These are phyloP conservation scores for Teinopalpus imperialis DNA, from an alignment of 2,888 invertebrate genomes.

Conservation along the genomic window DNA sequence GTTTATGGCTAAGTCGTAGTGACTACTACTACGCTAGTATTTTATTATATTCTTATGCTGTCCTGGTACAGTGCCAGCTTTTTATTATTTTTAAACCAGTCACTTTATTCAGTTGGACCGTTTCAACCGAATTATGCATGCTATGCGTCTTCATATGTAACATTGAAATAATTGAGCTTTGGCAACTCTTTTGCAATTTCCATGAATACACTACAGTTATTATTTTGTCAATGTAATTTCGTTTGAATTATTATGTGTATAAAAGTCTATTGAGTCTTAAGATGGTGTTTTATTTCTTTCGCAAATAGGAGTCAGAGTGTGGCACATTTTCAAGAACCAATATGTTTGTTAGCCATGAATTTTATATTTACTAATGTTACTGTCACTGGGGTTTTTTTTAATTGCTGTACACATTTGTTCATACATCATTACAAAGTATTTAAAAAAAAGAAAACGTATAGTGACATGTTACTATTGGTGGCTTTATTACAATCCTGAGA, in stretches of 20 bases:
- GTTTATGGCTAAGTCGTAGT: constrained; percentile 38
- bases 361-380: too few relatives aligned
- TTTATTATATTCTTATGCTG: constrained; percentile 49
- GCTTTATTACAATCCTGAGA: too few relatives aligned
- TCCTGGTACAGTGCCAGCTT: constrained; percentile 46
- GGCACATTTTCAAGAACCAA: too few relatives aligned
- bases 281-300: too few relatives aligned
- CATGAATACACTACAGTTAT: constrained; percentile 13
- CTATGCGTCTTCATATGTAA: constrained; percentile 43
- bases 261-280: background rate
- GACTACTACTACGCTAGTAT: constrained; percentile 30
- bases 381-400: too few relatives aligned
- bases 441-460: too few relatives aligned
- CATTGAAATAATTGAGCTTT: constrained; percentile 37
- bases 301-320: too few relatives aligned
- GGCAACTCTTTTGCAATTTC: constrained; percentile 29
- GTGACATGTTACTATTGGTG: too few relatives aligned
- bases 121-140: constrained; percentile 41
- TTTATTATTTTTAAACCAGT: constrained; percentile 58
- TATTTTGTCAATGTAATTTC: background rate
- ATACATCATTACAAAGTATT: too few relatives aligned
- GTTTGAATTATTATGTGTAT: background rate
- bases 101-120: constrained; percentile 43
- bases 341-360: too few relatives aligned
- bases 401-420: too few relatives aligned